phyloP scores from a whole-genome alignment of 1,140 invertebrate species.

The Rhynchophorus ferrugineus region DNA sequence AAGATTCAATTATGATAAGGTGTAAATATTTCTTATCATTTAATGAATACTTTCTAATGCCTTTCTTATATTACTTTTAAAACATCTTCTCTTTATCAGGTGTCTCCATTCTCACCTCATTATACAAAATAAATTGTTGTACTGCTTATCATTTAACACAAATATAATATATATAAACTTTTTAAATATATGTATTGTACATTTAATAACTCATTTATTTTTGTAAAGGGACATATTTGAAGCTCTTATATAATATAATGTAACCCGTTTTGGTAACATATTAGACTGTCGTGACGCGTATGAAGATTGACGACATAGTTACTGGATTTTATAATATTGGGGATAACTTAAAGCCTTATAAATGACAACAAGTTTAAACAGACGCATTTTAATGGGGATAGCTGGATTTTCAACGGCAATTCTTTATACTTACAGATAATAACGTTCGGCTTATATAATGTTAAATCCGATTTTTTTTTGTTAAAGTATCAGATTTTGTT shows the following conservation, averaged over 20 bases:
- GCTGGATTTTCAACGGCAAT: neutral
- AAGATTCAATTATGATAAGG: slow-evolving; percentile 38
- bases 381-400: slow-evolving; percentile 20
- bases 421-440: slow-evolving; percentile 2
- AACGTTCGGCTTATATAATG: neutral
- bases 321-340: slow-evolving; percentile 28
- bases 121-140: slow-evolving; percentile 11
- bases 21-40: slow-evolving; percentile 34
- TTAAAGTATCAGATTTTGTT: no score
- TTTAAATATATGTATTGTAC: neutral
- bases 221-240: no score
- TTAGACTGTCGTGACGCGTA: slow-evolving; percentile 11
- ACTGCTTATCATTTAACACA: neutral
- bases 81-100: slow-evolving; percentile 17
- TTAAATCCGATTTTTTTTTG: no score
- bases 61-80: slow-evolving; percentile 17
- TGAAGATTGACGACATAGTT: slow-evolving; percentile 27
- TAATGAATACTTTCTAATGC: slow-evolving; percentile 31
- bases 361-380: slow-evolving; percentile 28
- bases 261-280: neutral
- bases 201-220: no score
- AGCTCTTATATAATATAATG: neutral
- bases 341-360: slow-evolving; percentile 32
- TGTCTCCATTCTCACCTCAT: slow-evolving; percentile 12
- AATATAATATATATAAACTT: neutral